Conservation (phyloP, 2,113 vertebrate genomes). For the Eudyptes chrysolophus region DNA sequence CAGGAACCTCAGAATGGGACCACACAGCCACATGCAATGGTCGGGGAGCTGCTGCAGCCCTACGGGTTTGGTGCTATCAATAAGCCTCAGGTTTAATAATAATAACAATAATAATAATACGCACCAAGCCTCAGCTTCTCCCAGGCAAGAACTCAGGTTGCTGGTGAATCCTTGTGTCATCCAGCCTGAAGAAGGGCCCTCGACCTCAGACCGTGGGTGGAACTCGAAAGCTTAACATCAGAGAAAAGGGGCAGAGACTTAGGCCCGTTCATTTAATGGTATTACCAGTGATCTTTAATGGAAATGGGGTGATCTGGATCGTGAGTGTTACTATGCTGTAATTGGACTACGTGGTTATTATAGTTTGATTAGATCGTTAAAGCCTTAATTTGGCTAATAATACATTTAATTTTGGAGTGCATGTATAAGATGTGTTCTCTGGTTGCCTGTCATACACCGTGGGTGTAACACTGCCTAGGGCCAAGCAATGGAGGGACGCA, state of each 20-base stretch:
- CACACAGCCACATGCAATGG: rapidly evolving
- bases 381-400: not conserved
- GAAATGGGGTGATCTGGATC: not conserved
- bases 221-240: not conserved
- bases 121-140: not conserved
- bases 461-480: too few relatives aligned
- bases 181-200: not conserved
- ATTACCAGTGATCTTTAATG: not conserved
- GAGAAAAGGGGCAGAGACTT: not conserved
- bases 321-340: not conserved
- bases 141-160: not conserved
- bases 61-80: not conserved
- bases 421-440: not conserved
- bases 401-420: not conserved
- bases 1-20: not conserved
- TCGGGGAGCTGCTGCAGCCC: not conserved
- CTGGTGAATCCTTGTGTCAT: not conserved
- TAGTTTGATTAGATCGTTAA: not conserved
- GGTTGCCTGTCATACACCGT: not conserved
- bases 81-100: not conserved
- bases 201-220: not conserved
- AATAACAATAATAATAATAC: not conserved
- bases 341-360: not conserved
- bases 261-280: not conserved
- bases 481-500: not conserved